Conservation (phyloP, 2,113 vertebrate genomes). For the Furnarius figulus region DNA sequence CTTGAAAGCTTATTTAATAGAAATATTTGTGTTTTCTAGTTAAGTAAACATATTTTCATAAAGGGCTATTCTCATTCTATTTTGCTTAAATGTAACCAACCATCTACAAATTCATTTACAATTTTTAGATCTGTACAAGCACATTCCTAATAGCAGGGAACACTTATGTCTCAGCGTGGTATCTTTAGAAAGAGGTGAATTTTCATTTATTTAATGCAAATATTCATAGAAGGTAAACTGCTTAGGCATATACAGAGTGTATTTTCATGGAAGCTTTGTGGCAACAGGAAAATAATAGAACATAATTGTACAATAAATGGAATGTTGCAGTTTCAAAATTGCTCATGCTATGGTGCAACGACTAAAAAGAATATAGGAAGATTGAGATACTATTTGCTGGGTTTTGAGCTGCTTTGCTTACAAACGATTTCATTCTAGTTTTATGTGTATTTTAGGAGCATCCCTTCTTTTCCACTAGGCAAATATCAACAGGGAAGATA, state of each 20-base stretch:
- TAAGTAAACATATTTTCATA: conserved; percentile 76
- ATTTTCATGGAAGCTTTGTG: conserved; percentile 71
- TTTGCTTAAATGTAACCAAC: conserved; percentile 78
- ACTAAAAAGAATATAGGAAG: conserved; percentile 57
- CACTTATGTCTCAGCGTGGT: conserved; percentile 72
- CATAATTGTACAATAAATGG: conserved; percentile 78
- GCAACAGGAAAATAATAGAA: conserved; percentile 76
- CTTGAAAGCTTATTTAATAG: conserved; percentile 56
- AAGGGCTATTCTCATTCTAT: conserved; percentile 66
- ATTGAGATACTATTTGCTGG: conserved; percentile 47
- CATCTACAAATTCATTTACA: conserved; percentile 80
- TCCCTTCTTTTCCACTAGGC: conserved; percentile 42
- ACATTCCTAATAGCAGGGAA: conserved; percentile 76
- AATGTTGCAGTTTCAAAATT: conserved; percentile 70
- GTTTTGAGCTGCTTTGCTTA: conserved; percentile 58
- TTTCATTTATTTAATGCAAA: conserved; percentile 83
- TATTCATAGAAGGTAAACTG: conserved; percentile 76
- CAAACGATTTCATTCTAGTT: conserved; percentile 61
- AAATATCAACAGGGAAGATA: conserved; percentile 19
- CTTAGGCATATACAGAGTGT: conserved; percentile 68
- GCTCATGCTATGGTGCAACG: conserved; percentile 35
- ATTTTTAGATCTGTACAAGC: conserved; percentile 71
- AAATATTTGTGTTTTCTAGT: conserved; percentile 74
- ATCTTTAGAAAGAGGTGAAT: conserved; percentile 71
- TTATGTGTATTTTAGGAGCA: conserved; percentile 58